A percentile compares a stretch with the other conserved stretches of the same genome.
Conservation (phyloP, 2,888 invertebrate genomes). For the Crocallis elinguaria region DNA sequence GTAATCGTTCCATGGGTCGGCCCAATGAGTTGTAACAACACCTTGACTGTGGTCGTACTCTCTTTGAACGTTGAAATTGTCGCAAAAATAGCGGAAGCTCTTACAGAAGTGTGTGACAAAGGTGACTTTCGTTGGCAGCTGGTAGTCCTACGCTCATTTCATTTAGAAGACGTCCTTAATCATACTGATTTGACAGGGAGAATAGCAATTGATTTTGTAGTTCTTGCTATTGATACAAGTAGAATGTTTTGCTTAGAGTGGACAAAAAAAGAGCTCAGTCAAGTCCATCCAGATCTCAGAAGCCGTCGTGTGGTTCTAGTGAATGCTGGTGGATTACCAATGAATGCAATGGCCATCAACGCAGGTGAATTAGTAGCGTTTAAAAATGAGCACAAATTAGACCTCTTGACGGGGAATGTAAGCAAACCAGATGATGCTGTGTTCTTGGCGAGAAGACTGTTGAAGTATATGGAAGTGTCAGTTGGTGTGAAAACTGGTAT, state of each 20-base stretch:
- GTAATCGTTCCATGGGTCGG: slow-evolving; percentile 73
- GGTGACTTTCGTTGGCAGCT: slow-evolving; percentile 70
- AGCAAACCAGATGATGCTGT: slow-evolving; percentile 55
- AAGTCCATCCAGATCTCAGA: slow-evolving; percentile 73
- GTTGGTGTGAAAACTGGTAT: slow-evolving; percentile 74
- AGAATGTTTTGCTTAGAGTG: slow-evolving; percentile 72
- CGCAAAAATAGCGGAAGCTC: slow-evolving; percentile 65
- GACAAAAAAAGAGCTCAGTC: slow-evolving; percentile 62
- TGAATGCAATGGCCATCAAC: slow-evolving; percentile 70
- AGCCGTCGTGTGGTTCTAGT: slow-evolving; percentile 70
- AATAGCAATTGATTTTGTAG: slow-evolving; percentile 71
- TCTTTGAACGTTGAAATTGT: slow-evolving; percentile 69
- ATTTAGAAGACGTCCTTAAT: slow-evolving; percentile 63
- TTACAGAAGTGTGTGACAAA: slow-evolving; percentile 64
- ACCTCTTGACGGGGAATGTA: slow-evolving; percentile 70
- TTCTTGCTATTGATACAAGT: slow-evolving; percentile 71
- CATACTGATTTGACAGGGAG: slow-evolving; percentile 64
- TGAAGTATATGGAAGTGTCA: slow-evolving; percentile 72
- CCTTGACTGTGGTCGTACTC: slow-evolving; percentile 67
- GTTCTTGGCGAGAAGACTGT: slow-evolving; percentile 63
- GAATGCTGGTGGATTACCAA: slow-evolving; percentile 70
- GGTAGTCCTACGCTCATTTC: slow-evolving; percentile 60
- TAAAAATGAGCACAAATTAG: slow-evolving; percentile 63
- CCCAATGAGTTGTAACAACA: slow-evolving; percentile 64
- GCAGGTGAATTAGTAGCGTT: slow-evolving; percentile 65